phyloP scores from a whole-genome alignment of 2,888 invertebrate species.

The Notodonta dromedarius region DNA sequence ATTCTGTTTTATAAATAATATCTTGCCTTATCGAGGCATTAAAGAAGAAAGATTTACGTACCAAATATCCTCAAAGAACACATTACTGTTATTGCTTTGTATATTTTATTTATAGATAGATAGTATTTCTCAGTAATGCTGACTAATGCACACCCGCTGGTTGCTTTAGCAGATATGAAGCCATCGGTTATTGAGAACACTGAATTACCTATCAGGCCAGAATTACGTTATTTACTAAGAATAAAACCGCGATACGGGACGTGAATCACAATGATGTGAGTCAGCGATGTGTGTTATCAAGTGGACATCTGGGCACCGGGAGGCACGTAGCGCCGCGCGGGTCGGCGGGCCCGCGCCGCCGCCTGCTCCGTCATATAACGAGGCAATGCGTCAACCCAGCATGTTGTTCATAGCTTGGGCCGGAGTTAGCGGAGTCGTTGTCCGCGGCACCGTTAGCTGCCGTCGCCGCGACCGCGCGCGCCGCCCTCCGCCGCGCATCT shows the following conservation, averaged over 20 bases:
- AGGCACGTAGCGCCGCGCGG: constrained; percentile 57
- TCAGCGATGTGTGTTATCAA: constrained; percentile 66
- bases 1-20: too few relatives aligned
- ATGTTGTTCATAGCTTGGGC: constrained; percentile 54
- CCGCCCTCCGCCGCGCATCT: constrained; percentile 25
- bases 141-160: neutral
- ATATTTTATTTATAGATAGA: too few relatives aligned
- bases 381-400: constrained; percentile 67
- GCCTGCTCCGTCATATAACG: constrained; percentile 58
- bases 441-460: constrained; percentile 72
- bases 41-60: too few relatives aligned
- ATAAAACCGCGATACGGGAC: constrained; percentile 58
- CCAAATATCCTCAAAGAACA: too few relatives aligned
- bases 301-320: constrained; percentile 58
- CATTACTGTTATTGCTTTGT: too few relatives aligned
- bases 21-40: too few relatives aligned
- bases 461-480: constrained; percentile 36
- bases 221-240: constrained; percentile 50
- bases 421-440: constrained; percentile 69
- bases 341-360: constrained; percentile 27
- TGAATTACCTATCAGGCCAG: constrained; percentile 27
- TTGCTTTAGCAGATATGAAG: neutral
- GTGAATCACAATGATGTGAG: constrained; percentile 68
- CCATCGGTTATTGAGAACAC: constrained; percentile 14
- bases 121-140: neutral